These are phyloP conservation scores for Eubasilissa splendida DNA, from an alignment of 2,888 invertebrate species.

Conservation along the genomic window DNA sequence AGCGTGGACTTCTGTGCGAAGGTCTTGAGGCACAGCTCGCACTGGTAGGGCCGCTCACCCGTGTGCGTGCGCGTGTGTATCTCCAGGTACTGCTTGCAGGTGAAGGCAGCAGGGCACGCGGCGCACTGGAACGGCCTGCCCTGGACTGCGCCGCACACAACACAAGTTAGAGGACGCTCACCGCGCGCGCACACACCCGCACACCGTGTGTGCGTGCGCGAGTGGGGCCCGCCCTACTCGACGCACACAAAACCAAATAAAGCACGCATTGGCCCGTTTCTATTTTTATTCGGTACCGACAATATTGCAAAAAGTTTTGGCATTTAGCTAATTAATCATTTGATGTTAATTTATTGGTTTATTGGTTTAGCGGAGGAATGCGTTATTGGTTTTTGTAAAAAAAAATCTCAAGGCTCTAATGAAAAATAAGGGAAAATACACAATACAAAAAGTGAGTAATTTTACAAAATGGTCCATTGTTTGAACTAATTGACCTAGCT, in stretches of 20 bases:
- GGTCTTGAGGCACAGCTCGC: conserved; percentile 84
- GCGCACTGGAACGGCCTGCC: conserved; percentile 75
- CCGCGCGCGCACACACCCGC: conserved; percentile 41
- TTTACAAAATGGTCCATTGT: not conserved
- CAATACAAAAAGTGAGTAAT: not conserved
- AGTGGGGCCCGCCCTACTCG: conserved; percentile 21
- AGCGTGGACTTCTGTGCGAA: conserved; percentile 88
- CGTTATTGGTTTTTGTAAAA: conserved; percentile 26
- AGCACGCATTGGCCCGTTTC: conserved; percentile 12
- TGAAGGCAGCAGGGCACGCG: conserved; percentile 75
- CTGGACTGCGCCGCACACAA: conserved; percentile 73
- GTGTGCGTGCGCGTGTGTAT: conserved; percentile 77
- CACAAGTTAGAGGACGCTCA: conserved; percentile 66
- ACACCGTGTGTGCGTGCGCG: conserved; percentile 58
- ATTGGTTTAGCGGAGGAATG: conserved; percentile 23
- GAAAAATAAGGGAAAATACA: conserved; percentile 19
- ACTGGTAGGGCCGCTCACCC: conserved; percentile 76
- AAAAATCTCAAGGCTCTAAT: conserved; percentile 6
- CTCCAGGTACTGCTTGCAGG: conserved; percentile 75
- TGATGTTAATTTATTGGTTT: not conserved
- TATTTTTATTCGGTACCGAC: not conserved
- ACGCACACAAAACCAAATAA: conserved; percentile 32
- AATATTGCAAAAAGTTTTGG: no score
- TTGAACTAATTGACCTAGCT: conserved; percentile 1
- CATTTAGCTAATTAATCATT: not conserved